Conservation (phyloP, 2,888 invertebrate genomes). For the Thecophora atra region DNA sequence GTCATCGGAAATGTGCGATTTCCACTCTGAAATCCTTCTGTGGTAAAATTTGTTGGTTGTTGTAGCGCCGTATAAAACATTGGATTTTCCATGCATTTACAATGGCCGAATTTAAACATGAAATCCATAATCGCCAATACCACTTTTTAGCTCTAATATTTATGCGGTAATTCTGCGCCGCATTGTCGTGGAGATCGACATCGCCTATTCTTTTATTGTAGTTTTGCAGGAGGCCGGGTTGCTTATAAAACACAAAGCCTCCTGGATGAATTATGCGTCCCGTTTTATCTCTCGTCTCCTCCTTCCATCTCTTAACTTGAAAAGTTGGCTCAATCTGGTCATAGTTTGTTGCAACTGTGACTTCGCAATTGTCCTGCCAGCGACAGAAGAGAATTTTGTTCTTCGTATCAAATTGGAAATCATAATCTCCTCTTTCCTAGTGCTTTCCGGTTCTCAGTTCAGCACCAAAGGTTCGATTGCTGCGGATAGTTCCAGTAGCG, state of each 20-base stretch:
- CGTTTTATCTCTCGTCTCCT: not conserved
- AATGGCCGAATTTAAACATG: too few relatives aligned
- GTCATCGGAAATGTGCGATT: too few relatives aligned
- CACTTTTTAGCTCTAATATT: too few relatives aligned
- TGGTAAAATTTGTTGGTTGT: too few relatives aligned
- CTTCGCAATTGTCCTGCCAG: not conserved
- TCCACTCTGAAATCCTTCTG: too few relatives aligned
- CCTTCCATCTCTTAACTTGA: not conserved
- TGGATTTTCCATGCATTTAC: too few relatives aligned
- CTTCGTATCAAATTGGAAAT: not conserved
- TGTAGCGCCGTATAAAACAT: too few relatives aligned
- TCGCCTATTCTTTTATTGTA: not conserved
- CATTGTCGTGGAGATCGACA: not conserved
- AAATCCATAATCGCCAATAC: too few relatives aligned
- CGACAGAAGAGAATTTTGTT: not conserved
- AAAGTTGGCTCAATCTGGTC: not conserved
- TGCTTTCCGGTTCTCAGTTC: too few relatives aligned
- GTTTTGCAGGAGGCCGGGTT: not conserved
- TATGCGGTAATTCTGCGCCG: too few relatives aligned
- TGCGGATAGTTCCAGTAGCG: conserved; percentile 21
- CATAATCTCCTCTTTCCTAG: not conserved
- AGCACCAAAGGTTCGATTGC: not conserved
- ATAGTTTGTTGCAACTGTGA: not conserved
- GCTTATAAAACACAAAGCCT: not conserved
- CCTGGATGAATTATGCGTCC: not conserved